Evolutionary conservation across 2,888 invertebrate genomes (phyloP), one percentile per base, ranked within the genome.

Genomic region (Drosophila ochracea): DNA sequence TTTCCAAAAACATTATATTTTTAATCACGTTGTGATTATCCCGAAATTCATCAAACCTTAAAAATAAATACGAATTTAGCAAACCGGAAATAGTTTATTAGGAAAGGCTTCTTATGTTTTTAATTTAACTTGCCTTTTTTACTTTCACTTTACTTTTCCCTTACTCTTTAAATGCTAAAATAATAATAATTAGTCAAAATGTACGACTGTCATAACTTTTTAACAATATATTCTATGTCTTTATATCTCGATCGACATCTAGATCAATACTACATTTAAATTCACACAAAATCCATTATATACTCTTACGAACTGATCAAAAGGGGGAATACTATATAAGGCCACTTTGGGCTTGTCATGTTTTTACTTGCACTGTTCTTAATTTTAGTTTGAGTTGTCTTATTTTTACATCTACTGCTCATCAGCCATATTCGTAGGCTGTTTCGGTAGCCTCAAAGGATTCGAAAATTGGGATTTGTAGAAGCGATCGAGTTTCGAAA

Each of bases 391-490:
- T 21, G 2, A 43, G 0, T 11, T 21, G 2, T 5, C 0, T 21
- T 21, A 16, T 47, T 16, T 47, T 37, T 11, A 21, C 11, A 13
- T 21, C 25, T 16, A 47, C 13, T 25, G 13, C 35, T 25, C 47
- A 57, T 86, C 86, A 86, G 80, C 86, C 86, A 52, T 79, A 76
- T 76, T 89, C 86, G 47, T 73, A 86, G 31, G 55, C 68, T 11
- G 69, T 66, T 62, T 65, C 66, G 16, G 21, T 35, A 1, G 47
- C 50, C 39, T 31, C 50, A 59, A 58, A 55, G 25, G 68, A 50
- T 33, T 58, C 31, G 35, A 57, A 52, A 60, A 43, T 7, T 39
- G 59, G 25, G 21, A 21, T 54, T 52, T 63, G 54, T n/a, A 30
- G 62, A 19, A 35, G 39, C 52, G 57, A 37, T 39, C 37, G 55